Percentiles rank a stretch among this genome's conserved stretches.
These are phyloP conservation scores for Xerus rutilus DNA, from an alignment of 2,797 vertebrate genomes.

Conservation along the genomic window DNA sequence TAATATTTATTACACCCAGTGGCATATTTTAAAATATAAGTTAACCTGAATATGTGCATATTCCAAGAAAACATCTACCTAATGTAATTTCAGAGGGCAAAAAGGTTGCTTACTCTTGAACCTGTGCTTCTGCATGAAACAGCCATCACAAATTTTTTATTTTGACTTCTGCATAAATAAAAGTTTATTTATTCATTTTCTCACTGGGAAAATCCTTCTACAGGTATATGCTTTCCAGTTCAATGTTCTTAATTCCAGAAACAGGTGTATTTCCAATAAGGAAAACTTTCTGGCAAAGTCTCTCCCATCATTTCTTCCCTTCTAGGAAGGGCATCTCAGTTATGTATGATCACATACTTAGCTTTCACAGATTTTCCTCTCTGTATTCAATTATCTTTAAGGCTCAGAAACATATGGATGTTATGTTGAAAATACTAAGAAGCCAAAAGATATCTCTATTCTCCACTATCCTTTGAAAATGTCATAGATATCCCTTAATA, in stretches of 20 bases:
- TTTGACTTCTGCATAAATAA: background rate
- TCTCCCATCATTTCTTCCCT: background rate
- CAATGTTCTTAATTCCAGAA: background rate
- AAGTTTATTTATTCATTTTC: background rate
- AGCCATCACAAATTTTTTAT: background rate
- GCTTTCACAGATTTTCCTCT: background rate
- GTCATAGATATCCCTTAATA: background rate
- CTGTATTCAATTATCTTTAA: background rate
- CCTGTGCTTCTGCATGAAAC: background rate
- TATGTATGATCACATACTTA: background rate
- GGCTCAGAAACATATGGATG: background rate
- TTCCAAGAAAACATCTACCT: conserved; percentile 5
- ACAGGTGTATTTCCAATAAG: background rate
- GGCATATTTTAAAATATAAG: conserved; percentile 7
- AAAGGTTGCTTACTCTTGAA: background rate
- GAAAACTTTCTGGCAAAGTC: background rate
- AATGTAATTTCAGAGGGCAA: background rate
- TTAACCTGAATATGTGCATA: background rate
- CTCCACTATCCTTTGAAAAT: background rate
- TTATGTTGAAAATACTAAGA: background rate
- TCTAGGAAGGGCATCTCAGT: background rate
- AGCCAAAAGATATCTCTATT: background rate
- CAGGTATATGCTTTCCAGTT: background rate
- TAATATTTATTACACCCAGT: background rate
- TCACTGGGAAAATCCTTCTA: background rate